A percentile compares a stretch with the other conserved stretches of the same genome.
phyloP scores from a whole-genome alignment of 2,888 invertebrate species.

The Xanthia togata region DNA sequence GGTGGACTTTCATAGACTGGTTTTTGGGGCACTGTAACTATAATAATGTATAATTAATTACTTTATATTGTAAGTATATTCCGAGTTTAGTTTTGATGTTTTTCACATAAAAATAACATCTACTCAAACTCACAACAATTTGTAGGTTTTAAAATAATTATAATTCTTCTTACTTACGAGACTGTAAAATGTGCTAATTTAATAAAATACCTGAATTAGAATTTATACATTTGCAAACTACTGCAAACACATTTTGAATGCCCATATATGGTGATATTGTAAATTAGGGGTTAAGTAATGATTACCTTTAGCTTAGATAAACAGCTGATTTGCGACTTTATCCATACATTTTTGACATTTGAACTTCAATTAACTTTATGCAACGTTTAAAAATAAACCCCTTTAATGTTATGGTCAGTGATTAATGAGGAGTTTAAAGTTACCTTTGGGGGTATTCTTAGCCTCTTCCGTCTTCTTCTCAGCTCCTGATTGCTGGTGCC shows the following conservation, averaged over 20 bases:
- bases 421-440: neutral
- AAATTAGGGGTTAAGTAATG: neutral
- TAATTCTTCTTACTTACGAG: neutral
- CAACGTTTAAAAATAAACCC: no score
- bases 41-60: neutral
- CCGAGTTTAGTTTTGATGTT: neutral
- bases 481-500: slow-evolving; percentile 68
- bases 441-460: slow-evolving; percentile 70
- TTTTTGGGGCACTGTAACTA: slow-evolving; percentile 77
- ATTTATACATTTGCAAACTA: neutral
- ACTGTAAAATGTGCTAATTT: neutral
- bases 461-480: slow-evolving; percentile 69
- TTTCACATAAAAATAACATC: neutral
- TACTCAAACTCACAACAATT: neutral
- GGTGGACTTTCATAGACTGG: slow-evolving; percentile 80
- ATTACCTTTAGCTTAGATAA: no score
- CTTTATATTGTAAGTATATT: neutral
- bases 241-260: no score
- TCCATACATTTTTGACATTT: no score
- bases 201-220: neutral
- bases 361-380: no score
- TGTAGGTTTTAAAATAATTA: neutral
- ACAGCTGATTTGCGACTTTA: no score
- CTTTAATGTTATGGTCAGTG: neutral
- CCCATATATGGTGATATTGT: no score